Conservation (phyloP, 1,140 invertebrate genomes). For the Ceratoteleas bidentatus region DNA sequence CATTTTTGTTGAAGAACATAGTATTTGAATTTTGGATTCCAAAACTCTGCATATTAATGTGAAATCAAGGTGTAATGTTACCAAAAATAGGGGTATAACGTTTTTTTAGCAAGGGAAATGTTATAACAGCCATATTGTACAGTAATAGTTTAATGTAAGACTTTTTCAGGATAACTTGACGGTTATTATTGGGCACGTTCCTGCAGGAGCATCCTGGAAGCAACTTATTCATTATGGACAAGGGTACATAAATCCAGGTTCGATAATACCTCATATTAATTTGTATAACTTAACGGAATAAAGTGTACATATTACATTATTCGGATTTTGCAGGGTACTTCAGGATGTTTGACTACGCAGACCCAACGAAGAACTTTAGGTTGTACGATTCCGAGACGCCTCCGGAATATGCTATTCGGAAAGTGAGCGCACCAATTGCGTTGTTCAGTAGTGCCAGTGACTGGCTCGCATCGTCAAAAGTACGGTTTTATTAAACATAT, state of each 20-base stretch:
- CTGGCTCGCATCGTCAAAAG: constrained; percentile 82
- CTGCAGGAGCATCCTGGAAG: constrained; percentile 89
- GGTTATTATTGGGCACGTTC: constrained; percentile 88
- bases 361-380: constrained; percentile 76
- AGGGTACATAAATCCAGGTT: constrained; percentile 78
- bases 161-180: constrained; percentile 83
- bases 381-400: constrained; percentile 80
- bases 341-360: constrained; percentile 77
- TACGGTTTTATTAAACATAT: constrained; percentile 50
- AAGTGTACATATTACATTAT: constrained; percentile 3
- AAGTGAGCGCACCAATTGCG: constrained; percentile 83
- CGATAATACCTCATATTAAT: not conserved
- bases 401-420: constrained; percentile 84
- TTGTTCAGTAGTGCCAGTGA: constrained; percentile 86
- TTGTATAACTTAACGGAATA: not conserved
- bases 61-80: too few species aligned
- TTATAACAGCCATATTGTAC: too few species aligned
- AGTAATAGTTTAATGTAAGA: too few species aligned
- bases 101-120: too few species aligned
- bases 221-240: constrained; percentile 89
- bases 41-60: too few species aligned
- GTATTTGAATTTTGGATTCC: too few species aligned
- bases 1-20: too few species aligned
- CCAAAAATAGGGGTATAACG: too few species aligned
- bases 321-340: constrained; percentile 70